These are phyloP conservation scores for Oxyruncus cristatus DNA, from an alignment of 2,113 vertebrate genomes.

Conservation along the genomic window DNA sequence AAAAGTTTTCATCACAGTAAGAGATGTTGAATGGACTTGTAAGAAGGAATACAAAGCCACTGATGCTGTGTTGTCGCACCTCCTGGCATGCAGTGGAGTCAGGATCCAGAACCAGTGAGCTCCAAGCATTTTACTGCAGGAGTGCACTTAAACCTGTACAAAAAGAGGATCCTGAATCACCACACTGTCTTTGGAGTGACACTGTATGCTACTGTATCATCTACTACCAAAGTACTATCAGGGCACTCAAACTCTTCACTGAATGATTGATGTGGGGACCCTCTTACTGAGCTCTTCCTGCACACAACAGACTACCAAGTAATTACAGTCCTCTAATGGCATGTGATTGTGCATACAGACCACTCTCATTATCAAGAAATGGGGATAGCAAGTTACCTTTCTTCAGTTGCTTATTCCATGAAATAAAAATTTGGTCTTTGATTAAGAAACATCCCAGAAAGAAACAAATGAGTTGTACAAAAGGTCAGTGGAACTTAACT, in stretches of 20 bases:
- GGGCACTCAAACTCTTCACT: background rate
- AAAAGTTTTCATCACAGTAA: background rate
- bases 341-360: background rate
- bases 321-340: background rate
- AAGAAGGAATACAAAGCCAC: background rate
- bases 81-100: background rate
- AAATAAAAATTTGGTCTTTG: background rate
- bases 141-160: background rate
- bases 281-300: background rate
- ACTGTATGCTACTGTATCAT: background rate
- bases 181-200: background rate
- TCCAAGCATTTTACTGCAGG: background rate
- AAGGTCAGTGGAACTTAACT: background rate
- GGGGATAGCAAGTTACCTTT: background rate
- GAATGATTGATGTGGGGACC: background rate
- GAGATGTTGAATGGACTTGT: background rate
- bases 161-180: background rate
- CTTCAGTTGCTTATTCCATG: background rate
- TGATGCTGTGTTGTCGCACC: background rate
- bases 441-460: background rate
- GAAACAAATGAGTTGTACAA: background rate
- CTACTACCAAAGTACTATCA: background rate
- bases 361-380: background rate
- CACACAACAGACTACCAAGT: background rate
- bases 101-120: background rate